Conservation (phyloP, 2,888 invertebrate species). For the Saturnia pavonia region DNA sequence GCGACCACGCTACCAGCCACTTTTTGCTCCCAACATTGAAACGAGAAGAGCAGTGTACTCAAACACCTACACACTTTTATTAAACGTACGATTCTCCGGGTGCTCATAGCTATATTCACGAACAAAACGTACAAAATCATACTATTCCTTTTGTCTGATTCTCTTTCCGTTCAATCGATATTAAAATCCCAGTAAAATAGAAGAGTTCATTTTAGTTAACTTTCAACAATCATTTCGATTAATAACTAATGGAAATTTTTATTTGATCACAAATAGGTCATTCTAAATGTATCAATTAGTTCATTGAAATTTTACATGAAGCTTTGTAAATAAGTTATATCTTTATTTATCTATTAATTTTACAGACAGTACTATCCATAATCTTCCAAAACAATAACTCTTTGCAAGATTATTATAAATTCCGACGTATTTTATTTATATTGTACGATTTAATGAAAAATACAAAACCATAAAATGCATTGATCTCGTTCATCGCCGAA, state of each 20-base stretch:
- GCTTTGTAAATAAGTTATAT: too few relatives aligned
- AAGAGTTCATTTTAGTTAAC: background rate
- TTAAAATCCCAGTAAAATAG: background rate
- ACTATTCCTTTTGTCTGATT: background rate
- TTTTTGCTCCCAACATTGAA: constrained; percentile 80
- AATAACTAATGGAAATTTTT: too few relatives aligned
- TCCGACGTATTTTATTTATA: too few relatives aligned
- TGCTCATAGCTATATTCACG: background rate
- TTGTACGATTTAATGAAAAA: too few relatives aligned
- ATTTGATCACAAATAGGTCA: too few relatives aligned
- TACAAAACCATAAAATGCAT: too few relatives aligned
- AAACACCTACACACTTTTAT: constrained; percentile 79
- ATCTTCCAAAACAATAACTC: too few relatives aligned
- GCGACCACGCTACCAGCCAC: constrained; percentile 78
- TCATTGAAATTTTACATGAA: background rate
- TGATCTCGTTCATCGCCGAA: background rate
- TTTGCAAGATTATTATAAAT: too few relatives aligned
- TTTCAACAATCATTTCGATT: background rate
- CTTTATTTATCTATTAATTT: too few relatives aligned
- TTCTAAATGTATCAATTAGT: too few relatives aligned
- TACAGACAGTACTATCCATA: too few relatives aligned
- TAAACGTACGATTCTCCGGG: constrained; percentile 54
- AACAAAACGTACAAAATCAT: background rate
- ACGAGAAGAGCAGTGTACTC: constrained; percentile 78
- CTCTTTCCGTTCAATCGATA: background rate